Evolutionary conservation across 2,797 vertebrate genomes (phyloP), one percentile per base, ranked within the genome.

Genomic region (Microchirus variegatus): DNA sequence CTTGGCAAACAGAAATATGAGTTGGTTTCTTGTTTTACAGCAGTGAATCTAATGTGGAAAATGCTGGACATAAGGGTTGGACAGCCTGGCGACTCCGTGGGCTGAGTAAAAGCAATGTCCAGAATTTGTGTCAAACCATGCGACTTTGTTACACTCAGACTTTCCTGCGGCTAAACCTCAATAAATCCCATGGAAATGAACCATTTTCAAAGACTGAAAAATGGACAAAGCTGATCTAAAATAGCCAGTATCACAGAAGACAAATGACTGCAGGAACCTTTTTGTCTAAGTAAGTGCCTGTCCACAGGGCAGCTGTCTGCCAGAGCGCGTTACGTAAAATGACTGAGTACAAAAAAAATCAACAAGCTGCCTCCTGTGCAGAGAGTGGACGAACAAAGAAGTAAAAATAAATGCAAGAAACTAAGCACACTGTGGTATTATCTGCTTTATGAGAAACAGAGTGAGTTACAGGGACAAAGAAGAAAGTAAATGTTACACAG

Each of bases 11-110:
- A 67, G 11, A 54, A 22, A 43, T 64, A 68, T 57, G 58, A 73
- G 38, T 38, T 50, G 42, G 57, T 65, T 62, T 69, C 54, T 52
- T 48, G 17, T 75, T 67, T 59, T 45, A 80, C 63, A 74, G 73
- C 53, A 80, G 66, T 71, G 57, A 70, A 55, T 66, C 22, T 62
- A 81, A 77, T 80, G 52, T 82, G 84, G 72, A 78, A 84, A 81
- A 74, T 56, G 42, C 57, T 41, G 43, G 22, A 31, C 31, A 31
- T 31, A 59, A 73, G 59, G 63, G 47, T 53, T 63, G 61, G 49
- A 35, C n/a, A 14, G 51, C 15, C 18, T 48, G 10, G 74, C 80
- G 79, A 88, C 77, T 85, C 87, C 78, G 58, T 18, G 44, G 59
- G 59, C 40, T 46, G 62, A 50, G 26, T 55, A 54, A 65, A 59